A percentile compares a stretch with the other conserved stretches of the same genome.
Conservation (phyloP, 1,140 invertebrate species). For the Drosophila triauraria region DNA sequence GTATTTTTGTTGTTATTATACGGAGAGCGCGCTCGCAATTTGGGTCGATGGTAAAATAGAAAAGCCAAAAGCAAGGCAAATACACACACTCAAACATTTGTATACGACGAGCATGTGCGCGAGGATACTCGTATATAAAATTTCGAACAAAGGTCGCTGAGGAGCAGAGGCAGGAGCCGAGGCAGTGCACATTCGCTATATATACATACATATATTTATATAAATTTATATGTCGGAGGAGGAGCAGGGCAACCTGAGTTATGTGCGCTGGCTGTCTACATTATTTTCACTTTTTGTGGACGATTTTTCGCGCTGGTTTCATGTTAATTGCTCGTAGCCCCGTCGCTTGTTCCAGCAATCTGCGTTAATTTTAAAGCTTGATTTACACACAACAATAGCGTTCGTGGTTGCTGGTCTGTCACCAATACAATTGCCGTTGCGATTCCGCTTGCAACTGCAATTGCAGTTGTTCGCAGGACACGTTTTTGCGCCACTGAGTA, state of each 20-base stretch:
- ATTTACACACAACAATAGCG: constrained; percentile 72
- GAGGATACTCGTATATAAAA: constrained; percentile 44
- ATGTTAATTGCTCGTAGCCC: constrained; percentile 81
- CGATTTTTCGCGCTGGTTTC: constrained; percentile 65
- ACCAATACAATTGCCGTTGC: constrained; percentile 3
- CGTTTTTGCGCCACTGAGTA: constrained; percentile 29
- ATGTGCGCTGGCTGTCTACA: constrained; percentile 59
- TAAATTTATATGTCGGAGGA: constrained; percentile 15
- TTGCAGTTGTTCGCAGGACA: constrained; percentile 32
- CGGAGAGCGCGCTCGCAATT: constrained; percentile 70
- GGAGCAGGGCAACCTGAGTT: constrained; percentile 42
- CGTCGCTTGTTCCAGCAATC: constrained; percentile 80
- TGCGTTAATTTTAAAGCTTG: constrained; percentile 83
- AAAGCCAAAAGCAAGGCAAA: constrained; percentile 79
- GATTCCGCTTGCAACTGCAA: neutral
- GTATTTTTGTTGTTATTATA: constrained; percentile 71
- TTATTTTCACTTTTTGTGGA: constrained; percentile 57
- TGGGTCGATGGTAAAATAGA: constrained; percentile 83
- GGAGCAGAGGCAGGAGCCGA: constrained; percentile 30
- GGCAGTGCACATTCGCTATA: constrained; percentile 67
- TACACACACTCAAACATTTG: constrained; percentile 36
- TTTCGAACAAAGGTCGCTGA: constrained; percentile 77
- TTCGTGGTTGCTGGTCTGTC: constrained; percentile 20
- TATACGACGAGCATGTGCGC: constrained; percentile 22
- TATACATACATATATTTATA: constrained; percentile 21